Evolutionary conservation across 2,797 vertebrate genomes (phyloP).

Genomic region (Micromesistius poutassou): DNA sequence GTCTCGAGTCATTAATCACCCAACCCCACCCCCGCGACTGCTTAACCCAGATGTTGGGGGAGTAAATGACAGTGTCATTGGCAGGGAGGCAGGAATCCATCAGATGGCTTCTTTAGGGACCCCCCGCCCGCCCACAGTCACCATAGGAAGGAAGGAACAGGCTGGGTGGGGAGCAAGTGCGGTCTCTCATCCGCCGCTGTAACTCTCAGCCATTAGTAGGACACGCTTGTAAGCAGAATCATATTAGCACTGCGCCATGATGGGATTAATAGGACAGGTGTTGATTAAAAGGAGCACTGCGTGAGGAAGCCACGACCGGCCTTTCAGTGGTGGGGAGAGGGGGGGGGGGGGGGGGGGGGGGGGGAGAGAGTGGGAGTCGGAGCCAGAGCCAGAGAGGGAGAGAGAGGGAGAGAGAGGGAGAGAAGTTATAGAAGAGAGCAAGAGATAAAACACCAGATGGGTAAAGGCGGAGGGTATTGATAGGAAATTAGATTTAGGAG

Average conservation of each 20-base stretch:
- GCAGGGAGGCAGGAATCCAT: conserved; percentile 69
- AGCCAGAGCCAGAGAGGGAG: conserved; percentile 13
- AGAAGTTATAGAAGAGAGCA: conserved; percentile 6
- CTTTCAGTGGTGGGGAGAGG: conserved; percentile 47
- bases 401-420: neutral
- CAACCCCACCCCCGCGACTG: conserved; percentile 54
- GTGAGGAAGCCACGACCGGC: conserved; percentile 71
- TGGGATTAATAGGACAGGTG: conserved; percentile 80
- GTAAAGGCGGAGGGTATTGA: conserved; percentile 66
- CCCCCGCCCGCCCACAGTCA: conserved; percentile 19
- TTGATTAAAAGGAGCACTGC: conserved; percentile 77
- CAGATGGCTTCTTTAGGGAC: conserved; percentile 65
- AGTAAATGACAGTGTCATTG: conserved; percentile 73
- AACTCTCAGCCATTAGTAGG: conserved; percentile 67
- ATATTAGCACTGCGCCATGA: conserved; percentile 74
- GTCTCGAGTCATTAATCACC: conserved; percentile 53
- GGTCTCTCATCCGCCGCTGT: conserved; percentile 54
- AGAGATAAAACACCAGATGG: conserved; percentile 62
- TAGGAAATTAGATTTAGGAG: conserved; percentile 70
- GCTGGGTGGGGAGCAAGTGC: conserved; percentile 42
- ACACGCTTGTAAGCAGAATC: conserved; percentile 71
- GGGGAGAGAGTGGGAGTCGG: conserved; percentile 11
- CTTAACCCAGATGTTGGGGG: conserved; percentile 74
- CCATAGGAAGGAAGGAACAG: conserved; percentile 3
- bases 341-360: conserved; percentile 22